These are phyloP conservation scores for Toxotes lorentzi DNA, from an alignment of 2,797 vertebrate species.

Conservation along the genomic window DNA sequence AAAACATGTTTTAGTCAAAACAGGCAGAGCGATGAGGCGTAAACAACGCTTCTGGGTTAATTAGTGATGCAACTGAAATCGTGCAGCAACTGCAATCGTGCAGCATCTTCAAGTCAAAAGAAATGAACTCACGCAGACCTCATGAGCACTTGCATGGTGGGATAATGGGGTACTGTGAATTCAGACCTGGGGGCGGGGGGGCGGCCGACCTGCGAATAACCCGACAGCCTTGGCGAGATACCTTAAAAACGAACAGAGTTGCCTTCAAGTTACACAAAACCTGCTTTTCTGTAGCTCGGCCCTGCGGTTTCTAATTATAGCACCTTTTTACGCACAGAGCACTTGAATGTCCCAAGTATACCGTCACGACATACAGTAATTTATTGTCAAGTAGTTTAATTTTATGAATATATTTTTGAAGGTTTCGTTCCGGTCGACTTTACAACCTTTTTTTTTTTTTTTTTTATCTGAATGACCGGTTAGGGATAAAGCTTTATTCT, in stretches of 20 bases:
- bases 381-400: slow-evolving; percentile 77
- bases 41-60: slow-evolving; percentile 54
- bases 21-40: slow-evolving; percentile 31
- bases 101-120: slow-evolving; percentile 24
- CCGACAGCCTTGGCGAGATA: slow-evolving; percentile 83
- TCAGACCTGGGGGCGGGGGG: slow-evolving; percentile 67
- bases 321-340: slow-evolving; percentile 75
- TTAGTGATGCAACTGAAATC: not conserved
- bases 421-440: slow-evolving; percentile 44
- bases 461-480: slow-evolving; percentile 4
- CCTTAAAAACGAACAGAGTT: slow-evolving; percentile 83
- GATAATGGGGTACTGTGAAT: slow-evolving; percentile 79
- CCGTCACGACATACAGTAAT: slow-evolving; percentile 68
- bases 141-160: slow-evolving; percentile 17
- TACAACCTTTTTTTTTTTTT: slow-evolving; percentile 5
- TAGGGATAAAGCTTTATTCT: slow-evolving; percentile 8
- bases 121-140: slow-evolving; percentile 16
- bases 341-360: slow-evolving; percentile 80
- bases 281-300: slow-evolving; percentile 77
- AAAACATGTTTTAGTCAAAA: slow-evolving; percentile 43
- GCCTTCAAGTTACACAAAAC: slow-evolving; percentile 83
- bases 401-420: slow-evolving; percentile 65
- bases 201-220: slow-evolving; percentile 87
- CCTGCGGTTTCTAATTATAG: slow-evolving; percentile 85
- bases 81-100: slow-evolving; percentile 19